Evolutionary conservation across 2,113 vertebrate genomes (phyloP), one percentile per base, ranked within the genome.

Genomic region (Globicephala melas): DNA sequence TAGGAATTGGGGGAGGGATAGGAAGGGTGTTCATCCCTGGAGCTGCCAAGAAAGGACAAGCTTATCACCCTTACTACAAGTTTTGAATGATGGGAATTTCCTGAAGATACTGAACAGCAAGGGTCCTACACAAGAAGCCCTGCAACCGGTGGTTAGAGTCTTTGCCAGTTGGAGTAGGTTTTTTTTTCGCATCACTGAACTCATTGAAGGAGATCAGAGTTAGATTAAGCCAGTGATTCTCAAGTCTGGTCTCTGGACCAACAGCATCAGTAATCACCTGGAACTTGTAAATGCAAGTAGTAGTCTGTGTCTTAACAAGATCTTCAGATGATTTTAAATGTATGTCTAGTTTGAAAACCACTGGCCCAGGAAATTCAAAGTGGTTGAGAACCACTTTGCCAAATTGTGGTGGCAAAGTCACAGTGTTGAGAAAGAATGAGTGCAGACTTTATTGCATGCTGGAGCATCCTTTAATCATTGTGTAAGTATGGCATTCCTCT

Each of bases 41-140:
- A 63, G 62, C n/a, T 88, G 60, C 55, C 55, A n/a, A 50, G 81
- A 95, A 83, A 82, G 58, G 50, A 79, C 38, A 76, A 70, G 2
- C 20, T 85, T 92, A 89, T 93, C n/a, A 62, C n/a, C 14, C 15
- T 25, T 38, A 10, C 15, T 38, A 10, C 15, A 89, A 36, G 33
- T 86, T 95, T 93, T 91, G n/a, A 91, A 73, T 77, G 44, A 86
- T 47, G 38, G n/a, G 21, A 63, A 74, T 15, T 96, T 91, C 31
- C 63, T 93, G 20, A 55, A 65, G 55, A 65, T 88, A 28, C 28
- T 93, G 53, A 94, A 21, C 53, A 63, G n/a, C n/a, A 73, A 70
- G 47, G 87, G 11, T 28, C 84, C 47, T 77, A 28, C n/a, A 50
- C 28, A 68, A 60, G 53, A 89, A 87, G 26, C 50, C 25, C 25